Base-by-base conservation (phyloP, 2,113 vertebrate species). In the Tupaia chinensis region DNA sequence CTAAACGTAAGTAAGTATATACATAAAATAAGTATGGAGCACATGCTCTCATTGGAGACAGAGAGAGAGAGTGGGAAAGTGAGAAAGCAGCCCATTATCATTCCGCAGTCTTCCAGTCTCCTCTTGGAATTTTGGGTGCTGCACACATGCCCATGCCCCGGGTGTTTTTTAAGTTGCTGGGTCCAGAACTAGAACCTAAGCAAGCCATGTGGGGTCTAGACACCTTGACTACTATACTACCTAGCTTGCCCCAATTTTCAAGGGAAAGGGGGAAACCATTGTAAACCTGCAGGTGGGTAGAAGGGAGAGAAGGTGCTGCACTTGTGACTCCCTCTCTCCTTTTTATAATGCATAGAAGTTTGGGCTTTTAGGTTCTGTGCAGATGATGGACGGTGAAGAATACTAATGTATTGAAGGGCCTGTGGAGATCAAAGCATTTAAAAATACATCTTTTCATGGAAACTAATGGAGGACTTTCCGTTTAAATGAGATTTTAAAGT, bases 401-500 rank as follows among this genome's bases (percentile, higher is more conserved):
- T 72, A 44, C 61, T 76, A 69, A 93, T 73, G 20, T 87, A 19
- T 54, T 1, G 16, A 93, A 93, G 87, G 88, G 44, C 65, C 32
- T 70, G 14, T 66, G 72, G 81, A 95, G 92, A 94, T 78, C 65
- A 96, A 88, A 93, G 10, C 4, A 2, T 27, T 87, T 0, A 12
- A 87, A 70, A 83, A 5, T 23, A 65, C 63, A 76, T 79, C 69
- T 96, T 95, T 96, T 91, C 93, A 68, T 56, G 73, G 74, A 94
- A 91, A 74, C 87, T 88, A 89, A 88, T 78, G 63, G 89, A 82
- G 60, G 87, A 76, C 44, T 89, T 95, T 80, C 44, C 8, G 74
- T 89, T 93, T 87, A 83, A 94, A 96, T 89, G 89, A 84, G 76
- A 86, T 56, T 94, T 92, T 73, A 74, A 94, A 96, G 87, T 84